Conservation (phyloP, 1,140 invertebrate species). For the Idris sp. region DNA sequence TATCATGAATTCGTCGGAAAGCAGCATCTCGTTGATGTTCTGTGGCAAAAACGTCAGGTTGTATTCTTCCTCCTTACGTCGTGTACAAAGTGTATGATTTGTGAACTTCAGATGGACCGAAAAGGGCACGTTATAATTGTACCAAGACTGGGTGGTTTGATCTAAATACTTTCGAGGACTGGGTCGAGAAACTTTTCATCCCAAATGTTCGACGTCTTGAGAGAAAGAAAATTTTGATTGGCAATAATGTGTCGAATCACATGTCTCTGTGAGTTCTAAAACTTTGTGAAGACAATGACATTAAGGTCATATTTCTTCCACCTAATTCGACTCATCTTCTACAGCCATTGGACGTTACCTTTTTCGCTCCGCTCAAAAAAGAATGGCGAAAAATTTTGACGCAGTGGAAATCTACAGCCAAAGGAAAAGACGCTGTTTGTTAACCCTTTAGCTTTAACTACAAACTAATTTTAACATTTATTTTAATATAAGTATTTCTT, state of each 20-base stretch:
- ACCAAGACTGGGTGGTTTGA: not conserved
- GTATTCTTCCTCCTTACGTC: conserved; percentile 5
- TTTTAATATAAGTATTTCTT: too few species aligned
- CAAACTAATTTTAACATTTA: too few species aligned
- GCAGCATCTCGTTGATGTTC: conserved; percentile 6
- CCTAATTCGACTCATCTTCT: conserved; percentile 7
- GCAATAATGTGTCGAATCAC: conserved; percentile 15
- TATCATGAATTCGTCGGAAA: conserved; percentile 4
- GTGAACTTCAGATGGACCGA: not conserved
- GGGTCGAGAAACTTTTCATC: too few species aligned
- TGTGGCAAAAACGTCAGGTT: not conserved
- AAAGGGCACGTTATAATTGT: not conserved
- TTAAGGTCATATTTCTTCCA: conserved; percentile 3
- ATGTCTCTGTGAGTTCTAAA: conserved; percentile 2
- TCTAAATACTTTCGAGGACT: not conserved
- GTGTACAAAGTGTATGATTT: conserved; percentile 4
- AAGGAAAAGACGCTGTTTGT: conserved; percentile 6
- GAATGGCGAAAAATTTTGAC: conserved; percentile 4
- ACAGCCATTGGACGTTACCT: conserved; percentile 9
- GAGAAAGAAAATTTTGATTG: conserved; percentile 12
- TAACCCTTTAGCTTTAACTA: too few species aligned
- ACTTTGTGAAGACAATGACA: conserved; percentile 10
- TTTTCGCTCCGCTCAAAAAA: conserved; percentile 15
- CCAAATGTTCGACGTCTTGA: too few species aligned
- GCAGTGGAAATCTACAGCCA: not conserved